phyloP scores from a whole-genome alignment of 2,113 vertebrate genomes.

The Bubalus kerabau region DNA sequence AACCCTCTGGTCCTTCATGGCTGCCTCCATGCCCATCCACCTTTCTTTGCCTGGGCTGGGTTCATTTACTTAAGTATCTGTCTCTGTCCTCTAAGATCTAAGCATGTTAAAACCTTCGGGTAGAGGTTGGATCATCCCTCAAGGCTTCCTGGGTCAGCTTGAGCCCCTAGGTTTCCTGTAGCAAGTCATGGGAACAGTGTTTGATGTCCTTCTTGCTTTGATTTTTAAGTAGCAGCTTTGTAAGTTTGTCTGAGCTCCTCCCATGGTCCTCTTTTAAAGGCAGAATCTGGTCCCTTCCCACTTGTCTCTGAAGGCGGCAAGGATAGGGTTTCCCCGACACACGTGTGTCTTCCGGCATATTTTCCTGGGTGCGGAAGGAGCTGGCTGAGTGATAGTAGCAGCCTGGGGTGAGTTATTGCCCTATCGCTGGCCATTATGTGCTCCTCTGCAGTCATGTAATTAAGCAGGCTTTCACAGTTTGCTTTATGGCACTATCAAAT shows the following conservation, averaged over 20 bases:
- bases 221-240: not conserved
- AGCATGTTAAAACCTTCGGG: not conserved
- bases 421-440: conserved; percentile 60
- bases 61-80: not conserved
- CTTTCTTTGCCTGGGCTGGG: not conserved
- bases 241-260: not conserved
- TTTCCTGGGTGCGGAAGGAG: not conserved
- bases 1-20: not conserved
- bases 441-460: conserved; percentile 68
- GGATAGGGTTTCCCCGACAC: not conserved
- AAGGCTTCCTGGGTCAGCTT: not conserved
- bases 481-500: conserved; percentile 67
- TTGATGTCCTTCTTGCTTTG: not conserved
- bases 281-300: not conserved
- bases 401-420: conserved; percentile 58
- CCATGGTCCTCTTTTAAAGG: not conserved
- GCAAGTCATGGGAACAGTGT: not conserved
- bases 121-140: not conserved
- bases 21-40: not conserved
- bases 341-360: not conserved
- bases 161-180: not conserved
- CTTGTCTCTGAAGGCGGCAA: not conserved
- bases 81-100: not conserved
- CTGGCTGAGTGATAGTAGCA: conserved; percentile 21
- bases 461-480: conserved; percentile 67